A percentile compares a stretch with the other conserved stretches of the same genome.
Evolutionary conservation across 2,113 vertebrate species (phyloP).

Genomic region (Trinectes maculatus): DNA sequence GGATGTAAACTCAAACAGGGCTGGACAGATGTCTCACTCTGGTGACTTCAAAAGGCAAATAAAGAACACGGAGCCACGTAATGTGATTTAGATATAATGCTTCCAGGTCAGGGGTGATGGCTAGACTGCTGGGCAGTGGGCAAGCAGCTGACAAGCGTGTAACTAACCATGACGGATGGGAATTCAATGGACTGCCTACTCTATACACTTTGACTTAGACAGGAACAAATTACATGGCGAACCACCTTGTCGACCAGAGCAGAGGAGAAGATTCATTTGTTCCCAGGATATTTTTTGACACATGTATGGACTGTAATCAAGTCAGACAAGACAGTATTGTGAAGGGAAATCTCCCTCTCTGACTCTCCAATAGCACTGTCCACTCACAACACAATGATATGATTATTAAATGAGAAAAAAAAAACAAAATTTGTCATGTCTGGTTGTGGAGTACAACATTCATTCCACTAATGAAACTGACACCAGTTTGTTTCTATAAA

Average conservation of each 20-base stretch:
- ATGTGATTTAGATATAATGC: constrained; percentile 85
- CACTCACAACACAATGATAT: constrained; percentile 26
- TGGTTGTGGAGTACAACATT: not conserved
- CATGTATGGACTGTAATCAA: constrained; percentile 38
- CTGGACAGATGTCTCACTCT: constrained; percentile 81
- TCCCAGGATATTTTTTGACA: constrained; percentile 49
- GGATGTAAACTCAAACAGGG: constrained; percentile 76
- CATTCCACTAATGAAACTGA: not conserved
- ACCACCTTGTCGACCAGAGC: constrained; percentile 57
- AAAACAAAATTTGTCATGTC: not conserved
- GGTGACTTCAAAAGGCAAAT: constrained; percentile 76
- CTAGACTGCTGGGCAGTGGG: constrained; percentile 76
- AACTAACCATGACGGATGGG: constrained; percentile 85
- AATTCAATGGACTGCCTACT: constrained; percentile 82
- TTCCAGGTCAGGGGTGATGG: constrained; percentile 83
- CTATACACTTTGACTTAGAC: constrained; percentile 59
- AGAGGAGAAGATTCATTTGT: constrained; percentile 48
- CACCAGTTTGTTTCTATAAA: not conserved
- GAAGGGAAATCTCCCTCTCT: constrained; percentile 38
- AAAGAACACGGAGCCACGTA: constrained; percentile 79
- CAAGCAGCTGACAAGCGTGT: constrained; percentile 83
- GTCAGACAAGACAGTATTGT: constrained; percentile 43
- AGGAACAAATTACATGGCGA: constrained; percentile 67
- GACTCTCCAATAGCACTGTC: constrained; percentile 21
- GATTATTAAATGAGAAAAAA: constrained; percentile 52